A percentile compares a stretch with the other conserved stretches of the same genome.
phyloP scores from a whole-genome alignment of 2,113 vertebrate genomes.

The Ptyas mucosa region DNA sequence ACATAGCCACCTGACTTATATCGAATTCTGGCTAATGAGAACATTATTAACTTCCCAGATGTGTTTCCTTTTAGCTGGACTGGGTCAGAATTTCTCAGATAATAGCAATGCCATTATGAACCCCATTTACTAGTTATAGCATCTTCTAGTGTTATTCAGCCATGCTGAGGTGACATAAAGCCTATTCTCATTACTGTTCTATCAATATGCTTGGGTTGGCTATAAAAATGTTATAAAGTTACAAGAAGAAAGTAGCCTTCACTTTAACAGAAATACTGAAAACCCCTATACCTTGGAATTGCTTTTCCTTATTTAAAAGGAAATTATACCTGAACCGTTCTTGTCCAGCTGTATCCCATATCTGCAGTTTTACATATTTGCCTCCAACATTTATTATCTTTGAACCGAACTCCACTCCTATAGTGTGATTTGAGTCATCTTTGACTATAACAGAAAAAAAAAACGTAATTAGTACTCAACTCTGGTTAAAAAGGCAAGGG shows the following conservation, averaged over 20 bases:
- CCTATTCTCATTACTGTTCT: background rate
- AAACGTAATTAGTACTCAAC: background rate
- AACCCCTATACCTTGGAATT: background rate
- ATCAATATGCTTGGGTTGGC: background rate
- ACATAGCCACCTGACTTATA: background rate
- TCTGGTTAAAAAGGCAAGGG: background rate
- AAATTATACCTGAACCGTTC: constrained; percentile 75
- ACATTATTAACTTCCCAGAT: background rate
- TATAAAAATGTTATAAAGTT: background rate
- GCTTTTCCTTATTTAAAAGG: background rate
- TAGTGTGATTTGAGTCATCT: constrained; percentile 79
- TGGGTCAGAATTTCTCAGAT: background rate
- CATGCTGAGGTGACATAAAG: background rate
- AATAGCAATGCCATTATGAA: background rate
- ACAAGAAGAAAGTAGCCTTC: background rate
- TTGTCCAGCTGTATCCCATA: constrained; percentile 81
- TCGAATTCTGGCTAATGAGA: background rate
- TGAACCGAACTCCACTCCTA: constrained; percentile 81
- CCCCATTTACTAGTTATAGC: background rate
- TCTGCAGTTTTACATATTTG: constrained; percentile 81
- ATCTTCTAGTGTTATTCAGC: background rate
- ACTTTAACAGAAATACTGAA: background rate
- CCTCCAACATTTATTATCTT: constrained; percentile 80
- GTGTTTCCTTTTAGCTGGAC: background rate
- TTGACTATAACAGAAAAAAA: constrained; percentile 66